A percentile compares a stretch with the other conserved stretches of the same genome.
phyloP scores from a whole-genome alignment of 2,888 invertebrate species.

The Cephus nigrinus region DNA sequence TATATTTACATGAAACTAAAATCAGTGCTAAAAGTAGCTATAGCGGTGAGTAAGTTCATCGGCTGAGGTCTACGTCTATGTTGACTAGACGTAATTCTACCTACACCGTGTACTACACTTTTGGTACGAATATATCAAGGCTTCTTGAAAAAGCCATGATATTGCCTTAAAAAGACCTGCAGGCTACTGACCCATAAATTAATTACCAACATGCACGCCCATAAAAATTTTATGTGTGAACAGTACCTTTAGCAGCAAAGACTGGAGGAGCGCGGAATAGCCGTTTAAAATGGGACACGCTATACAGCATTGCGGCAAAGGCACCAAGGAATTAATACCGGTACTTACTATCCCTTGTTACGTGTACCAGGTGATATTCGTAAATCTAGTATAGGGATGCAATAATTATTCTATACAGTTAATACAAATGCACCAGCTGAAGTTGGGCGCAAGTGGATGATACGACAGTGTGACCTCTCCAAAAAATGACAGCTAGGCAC shows the following conservation, averaged over 20 bases:
- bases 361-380: not conserved
- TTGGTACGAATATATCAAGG: too few relatives aligned
- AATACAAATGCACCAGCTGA: too few relatives aligned
- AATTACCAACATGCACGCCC: not conserved
- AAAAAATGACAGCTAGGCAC: too few relatives aligned
- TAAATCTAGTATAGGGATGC: not conserved
- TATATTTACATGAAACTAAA: not conserved
- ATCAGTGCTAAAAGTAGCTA: too few relatives aligned
- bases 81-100: too few relatives aligned
- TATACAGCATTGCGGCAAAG: slow-evolving; percentile 7
- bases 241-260: not conserved
- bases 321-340: not conserved
- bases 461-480: too few relatives aligned
- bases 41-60: not conserved
- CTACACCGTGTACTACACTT: too few relatives aligned
- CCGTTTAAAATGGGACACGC: not conserved
- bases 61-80: too few relatives aligned
- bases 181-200: not conserved
- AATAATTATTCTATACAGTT: too few relatives aligned
- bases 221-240: not conserved
- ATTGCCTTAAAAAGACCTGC: not conserved
- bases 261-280: not conserved
- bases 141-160: not conserved
- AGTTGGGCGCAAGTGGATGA: too few relatives aligned
- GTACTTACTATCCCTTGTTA: not conserved